A percentile compares a stretch with the other conserved stretches of the same genome.
These are phyloP conservation scores for Carcharodon carcharias DNA, from an alignment of 2,797 vertebrate species.

Conservation along the genomic window DNA sequence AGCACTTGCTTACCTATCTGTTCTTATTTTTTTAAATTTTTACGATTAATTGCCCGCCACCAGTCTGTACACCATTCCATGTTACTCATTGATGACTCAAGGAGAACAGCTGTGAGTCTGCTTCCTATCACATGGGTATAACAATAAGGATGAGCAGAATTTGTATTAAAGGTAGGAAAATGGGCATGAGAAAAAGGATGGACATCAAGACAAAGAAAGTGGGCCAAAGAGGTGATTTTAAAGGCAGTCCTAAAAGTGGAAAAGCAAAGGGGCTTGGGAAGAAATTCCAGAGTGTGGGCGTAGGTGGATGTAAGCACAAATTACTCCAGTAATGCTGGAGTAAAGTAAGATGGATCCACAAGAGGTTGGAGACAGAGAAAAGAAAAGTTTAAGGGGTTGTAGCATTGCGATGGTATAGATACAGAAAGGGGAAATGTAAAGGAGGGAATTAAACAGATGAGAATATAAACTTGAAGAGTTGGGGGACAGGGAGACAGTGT, in stretches of 20 bases:
- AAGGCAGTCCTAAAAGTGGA: background rate
- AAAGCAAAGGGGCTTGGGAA: background rate
- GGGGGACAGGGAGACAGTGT: too few species aligned
- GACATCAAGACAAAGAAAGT: background rate
- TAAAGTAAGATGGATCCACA: background rate
- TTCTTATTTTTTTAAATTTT: background rate
- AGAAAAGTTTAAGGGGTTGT: background rate
- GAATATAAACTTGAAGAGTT: too few species aligned
- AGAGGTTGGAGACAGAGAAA: background rate
- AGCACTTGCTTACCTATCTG: background rate
- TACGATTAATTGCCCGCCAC: background rate
- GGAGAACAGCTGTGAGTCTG: background rate
- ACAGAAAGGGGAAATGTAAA: too few species aligned
- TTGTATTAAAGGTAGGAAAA: background rate
- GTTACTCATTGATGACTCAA: background rate
- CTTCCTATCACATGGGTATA: background rate
- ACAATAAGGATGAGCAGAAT: background rate
- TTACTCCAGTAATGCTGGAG: background rate
- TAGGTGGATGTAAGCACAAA: background rate
- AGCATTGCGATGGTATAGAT: too few species aligned
- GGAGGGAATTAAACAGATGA: too few species aligned
- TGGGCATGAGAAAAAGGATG: background rate
- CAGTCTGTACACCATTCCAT: background rate
- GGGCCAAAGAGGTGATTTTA: background rate
- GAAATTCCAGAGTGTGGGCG: background rate